A percentile compares a stretch with the other conserved stretches of the same genome.
Evolutionary conservation across 1,140 invertebrate species (phyloP).

Genomic region (Drosophila lacertosa): DNA sequence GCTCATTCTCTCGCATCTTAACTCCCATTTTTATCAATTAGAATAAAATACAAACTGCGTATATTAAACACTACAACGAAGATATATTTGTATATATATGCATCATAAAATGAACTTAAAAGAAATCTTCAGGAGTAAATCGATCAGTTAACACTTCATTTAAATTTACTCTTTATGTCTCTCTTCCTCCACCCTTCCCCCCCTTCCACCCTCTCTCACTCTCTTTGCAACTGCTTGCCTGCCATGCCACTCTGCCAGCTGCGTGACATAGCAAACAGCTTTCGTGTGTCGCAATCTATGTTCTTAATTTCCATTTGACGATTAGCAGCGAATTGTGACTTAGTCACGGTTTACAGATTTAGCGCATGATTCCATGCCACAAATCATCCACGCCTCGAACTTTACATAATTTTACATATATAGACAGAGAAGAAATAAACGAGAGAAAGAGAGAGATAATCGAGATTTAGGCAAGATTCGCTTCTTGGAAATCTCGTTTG

Average conservation of each 20-base stretch:
- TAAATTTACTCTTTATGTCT: too few species aligned
- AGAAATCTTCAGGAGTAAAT: too few species aligned
- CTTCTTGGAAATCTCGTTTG: slow-evolving; percentile 62
- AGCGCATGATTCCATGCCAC: slow-evolving; percentile 43
- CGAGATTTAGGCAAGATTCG: neutral
- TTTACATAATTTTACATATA: slow-evolving; percentile 57
- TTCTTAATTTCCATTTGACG: neutral
- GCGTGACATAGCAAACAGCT: neutral
- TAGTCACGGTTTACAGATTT: slow-evolving; percentile 51
- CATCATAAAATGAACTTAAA: too few species aligned
- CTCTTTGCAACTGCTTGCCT: neutral
- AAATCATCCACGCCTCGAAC: slow-evolving; percentile 35
- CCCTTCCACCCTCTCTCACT: too few species aligned
- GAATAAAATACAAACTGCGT: too few species aligned
- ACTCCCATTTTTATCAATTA: too few species aligned
- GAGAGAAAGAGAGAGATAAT: too few species aligned
- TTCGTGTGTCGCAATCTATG: neutral
- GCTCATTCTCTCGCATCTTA: too few species aligned
- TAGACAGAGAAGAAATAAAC: neutral
- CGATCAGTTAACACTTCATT: too few species aligned
- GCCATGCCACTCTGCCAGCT: neutral
- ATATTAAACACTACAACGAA: too few species aligned
- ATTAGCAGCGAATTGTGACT: neutral
- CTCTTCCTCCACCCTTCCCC: too few species aligned
- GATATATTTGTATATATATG: too few species aligned